phyloP scores from a whole-genome alignment of 1,140 invertebrate species.

The Mylabris phalerata region DNA sequence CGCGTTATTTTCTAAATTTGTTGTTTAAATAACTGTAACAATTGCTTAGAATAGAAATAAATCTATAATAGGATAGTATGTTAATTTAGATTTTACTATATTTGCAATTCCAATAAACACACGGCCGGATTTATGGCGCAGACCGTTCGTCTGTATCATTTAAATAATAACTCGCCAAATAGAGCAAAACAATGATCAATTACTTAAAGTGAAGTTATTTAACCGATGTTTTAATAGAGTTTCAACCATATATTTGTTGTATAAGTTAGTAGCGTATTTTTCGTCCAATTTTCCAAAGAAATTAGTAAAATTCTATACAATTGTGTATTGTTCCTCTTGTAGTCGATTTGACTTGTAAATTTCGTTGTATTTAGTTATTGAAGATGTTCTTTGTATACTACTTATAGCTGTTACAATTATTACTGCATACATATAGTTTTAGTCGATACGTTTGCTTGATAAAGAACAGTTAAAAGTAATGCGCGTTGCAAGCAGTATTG shows the following conservation, averaged over 20 bases:
- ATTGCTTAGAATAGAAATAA: neutral
- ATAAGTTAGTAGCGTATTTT: too few species aligned
- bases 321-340: too few species aligned
- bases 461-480: constrained; percentile 18
- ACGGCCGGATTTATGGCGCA: constrained; percentile 10
- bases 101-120: constrained; percentile 15
- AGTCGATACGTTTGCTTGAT: neutral
- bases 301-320: too few species aligned
- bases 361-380: too few species aligned
- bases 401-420: too few species aligned
- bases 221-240: constrained; percentile 2
- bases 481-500: constrained; percentile 16
- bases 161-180: constrained; percentile 15
- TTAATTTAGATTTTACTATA: constrained; percentile 9
- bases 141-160: constrained; percentile 12
- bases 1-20: neutral
- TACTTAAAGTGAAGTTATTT: constrained; percentile 13
- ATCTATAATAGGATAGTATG: neutral
- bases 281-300: too few species aligned
- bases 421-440: too few species aligned
- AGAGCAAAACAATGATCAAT: constrained; percentile 15
- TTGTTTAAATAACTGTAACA: neutral
- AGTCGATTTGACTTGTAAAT: too few species aligned
- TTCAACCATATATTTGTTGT: neutral
- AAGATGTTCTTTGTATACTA: too few species aligned